Evolutionary conservation across 2,888 invertebrate genomes (phyloP).

Genomic region (Agrotis exclamationis): DNA sequence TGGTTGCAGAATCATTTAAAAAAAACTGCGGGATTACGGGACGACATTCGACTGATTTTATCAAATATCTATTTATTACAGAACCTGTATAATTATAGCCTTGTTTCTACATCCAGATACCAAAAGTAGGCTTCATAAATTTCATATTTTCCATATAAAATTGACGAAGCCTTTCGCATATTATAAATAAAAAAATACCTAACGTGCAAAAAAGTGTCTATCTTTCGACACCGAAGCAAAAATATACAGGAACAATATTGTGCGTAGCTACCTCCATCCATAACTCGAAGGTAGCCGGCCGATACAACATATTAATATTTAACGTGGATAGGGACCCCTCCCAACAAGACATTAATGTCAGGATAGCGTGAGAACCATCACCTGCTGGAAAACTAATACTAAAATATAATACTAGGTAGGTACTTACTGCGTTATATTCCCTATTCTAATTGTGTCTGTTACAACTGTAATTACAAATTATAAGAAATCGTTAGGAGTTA

Average conservation of each 20-base stretch:
- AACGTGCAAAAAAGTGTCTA: constrained; percentile 33
- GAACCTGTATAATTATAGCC: too few species aligned
- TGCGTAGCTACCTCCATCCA: constrained; percentile 59
- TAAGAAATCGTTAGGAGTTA: constrained; percentile 3
- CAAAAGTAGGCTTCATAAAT: too few species aligned
- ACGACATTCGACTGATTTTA: too few species aligned
- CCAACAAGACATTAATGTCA: constrained; percentile 76
- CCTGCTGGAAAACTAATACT: constrained; percentile 66
- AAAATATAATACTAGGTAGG: constrained; percentile 19
- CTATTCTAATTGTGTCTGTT: constrained; percentile 31
- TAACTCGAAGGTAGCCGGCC: constrained; percentile 63
- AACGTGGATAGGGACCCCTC: constrained; percentile 77
- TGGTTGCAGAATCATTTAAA: too few species aligned
- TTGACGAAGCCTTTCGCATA: background rate
- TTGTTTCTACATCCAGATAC: too few species aligned
- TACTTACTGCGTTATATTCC: constrained; percentile 15
- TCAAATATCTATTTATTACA: too few species aligned
- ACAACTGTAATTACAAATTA: constrained; percentile 8
- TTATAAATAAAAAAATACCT: constrained; percentile 5
- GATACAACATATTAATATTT: constrained; percentile 80
- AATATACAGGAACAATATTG: constrained; percentile 48
- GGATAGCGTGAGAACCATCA: constrained; percentile 80
- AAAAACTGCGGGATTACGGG: too few species aligned
- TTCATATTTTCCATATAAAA: background rate
- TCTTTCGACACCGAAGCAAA: constrained; percentile 45